These are phyloP conservation scores for Panagrolaimus sp. DNA, from an alignment of 1,140 invertebrate genomes.

Conservation along the genomic window DNA sequence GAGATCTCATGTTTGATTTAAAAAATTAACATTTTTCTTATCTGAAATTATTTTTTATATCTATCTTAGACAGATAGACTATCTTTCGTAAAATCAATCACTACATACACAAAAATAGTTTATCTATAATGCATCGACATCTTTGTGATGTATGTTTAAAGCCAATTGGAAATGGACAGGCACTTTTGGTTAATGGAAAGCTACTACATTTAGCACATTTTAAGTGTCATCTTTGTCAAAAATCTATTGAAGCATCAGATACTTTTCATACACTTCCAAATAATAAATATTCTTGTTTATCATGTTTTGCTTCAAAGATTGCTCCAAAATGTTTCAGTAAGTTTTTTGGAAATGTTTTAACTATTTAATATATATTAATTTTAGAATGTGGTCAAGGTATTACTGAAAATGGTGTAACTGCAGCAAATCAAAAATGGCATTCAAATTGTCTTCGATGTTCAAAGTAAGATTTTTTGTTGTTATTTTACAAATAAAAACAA, in stretches of 20 bases:
- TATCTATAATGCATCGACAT: background rate
- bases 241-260: background rate
- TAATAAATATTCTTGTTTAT: background rate
- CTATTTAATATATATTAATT: background rate
- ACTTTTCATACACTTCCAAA: conserved; percentile 6
- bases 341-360: background rate
- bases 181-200: background rate
- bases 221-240: background rate
- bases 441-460: background rate
- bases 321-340: background rate
- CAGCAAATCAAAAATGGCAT: background rate
- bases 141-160: conserved; percentile 5
- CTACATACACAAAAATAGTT: too few relatives aligned
- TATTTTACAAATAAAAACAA: background rate
- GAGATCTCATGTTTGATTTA: too few relatives aligned
- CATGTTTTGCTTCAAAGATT: background rate
- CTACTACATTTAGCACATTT: background rate
- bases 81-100: too few relatives aligned
- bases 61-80: too few relatives aligned
- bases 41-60: too few relatives aligned
- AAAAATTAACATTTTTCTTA: too few relatives aligned
- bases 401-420: background rate
- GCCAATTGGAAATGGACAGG: background rate
- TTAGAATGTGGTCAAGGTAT: conserved; percentile 2
- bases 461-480: background rate